Base-by-base conservation (phyloP, 2,797 vertebrate species). In the Knipowitschia caucasica region DNA sequence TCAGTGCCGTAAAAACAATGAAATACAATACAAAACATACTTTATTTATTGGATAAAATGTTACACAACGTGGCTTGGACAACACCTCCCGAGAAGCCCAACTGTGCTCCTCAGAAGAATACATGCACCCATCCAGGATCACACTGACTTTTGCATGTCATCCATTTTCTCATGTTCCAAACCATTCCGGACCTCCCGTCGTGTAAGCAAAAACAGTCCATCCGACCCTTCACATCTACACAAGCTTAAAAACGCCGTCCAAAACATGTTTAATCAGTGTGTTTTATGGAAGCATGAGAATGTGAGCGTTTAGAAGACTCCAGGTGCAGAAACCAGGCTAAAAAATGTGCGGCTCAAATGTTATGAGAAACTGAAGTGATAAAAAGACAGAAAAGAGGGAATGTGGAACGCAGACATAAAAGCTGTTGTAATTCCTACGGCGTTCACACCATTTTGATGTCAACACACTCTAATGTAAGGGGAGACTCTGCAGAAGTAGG, bases 291-390 rank as follows among this genome's bases (percentile, higher is more conserved):
- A 35, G 64, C 49, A 71, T 61, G 70, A 63, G 62, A 74, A 56
- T 36, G 56, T 57, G 65, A 31, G 46, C 6, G n/a, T 9, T 2
- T 56, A 27, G 42, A 38, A 51, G 18, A 27, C 25, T 78, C 78
- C 84, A 85, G 80, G 81, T 86, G 85, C 74, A 71, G 43, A 6
- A 49, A 67, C 74, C 85, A 87, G n/a, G n/a, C n/a, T n/a, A n/a
- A n/a, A n/a, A n/a, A n/a, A n/a, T n/a, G 35, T 8, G 35, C 35
- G 20, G 35, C 35, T 38, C 30, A 14, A 33, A 14, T 33, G 30
- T 33, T 68, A 57, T 65, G 64, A 55, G 64, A 78, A 69, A 52
- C 18, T 29, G 4, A 24, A 62, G 51, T 61, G 24, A 42, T 50
- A 29, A 1, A 15, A 9, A 63, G 50, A 50, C 46, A 5, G 14